Conservation (phyloP, 1,140 invertebrate genomes). For the Drosophila sulfurigaster region DNA sequence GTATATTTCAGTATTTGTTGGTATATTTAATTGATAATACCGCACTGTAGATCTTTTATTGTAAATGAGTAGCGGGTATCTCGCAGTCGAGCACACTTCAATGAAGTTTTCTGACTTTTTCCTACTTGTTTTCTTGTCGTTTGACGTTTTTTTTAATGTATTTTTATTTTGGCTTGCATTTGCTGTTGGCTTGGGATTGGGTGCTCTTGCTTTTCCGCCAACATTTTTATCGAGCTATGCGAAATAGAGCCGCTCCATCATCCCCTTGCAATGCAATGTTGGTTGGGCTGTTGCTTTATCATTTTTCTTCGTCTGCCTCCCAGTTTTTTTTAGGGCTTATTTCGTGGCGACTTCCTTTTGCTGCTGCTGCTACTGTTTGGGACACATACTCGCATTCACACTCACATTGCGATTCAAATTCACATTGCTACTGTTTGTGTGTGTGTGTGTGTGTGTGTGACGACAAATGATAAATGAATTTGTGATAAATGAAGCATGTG, state of each 20-base stretch:
- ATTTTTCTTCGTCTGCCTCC: conserved; percentile 56
- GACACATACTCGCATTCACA: conserved; percentile 20
- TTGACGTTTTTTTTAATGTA: conserved; percentile 19
- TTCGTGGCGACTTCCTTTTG: conserved; percentile 41
- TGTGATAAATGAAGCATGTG: conserved; percentile 82
- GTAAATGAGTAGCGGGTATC: no score
- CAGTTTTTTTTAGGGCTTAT: conserved; percentile 41
- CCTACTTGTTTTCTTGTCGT: conserved; percentile 4
- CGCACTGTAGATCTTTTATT: no score
- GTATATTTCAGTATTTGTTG: no score
- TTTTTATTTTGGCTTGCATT: conserved; percentile 37
- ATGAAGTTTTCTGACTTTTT: neutral
- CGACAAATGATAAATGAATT: conserved; percentile 68
- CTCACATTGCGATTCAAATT: conserved; percentile 35
- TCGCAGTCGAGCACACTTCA: no score
- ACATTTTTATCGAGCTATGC: conserved; percentile 57
- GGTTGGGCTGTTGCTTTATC: conserved; percentile 50
- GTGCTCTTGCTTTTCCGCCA: conserved; percentile 46
- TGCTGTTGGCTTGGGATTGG: conserved; percentile 19
- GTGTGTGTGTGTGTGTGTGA: conserved; percentile 45
- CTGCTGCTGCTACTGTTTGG: conserved; percentile 19
- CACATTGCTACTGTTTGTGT: conserved; percentile 28
- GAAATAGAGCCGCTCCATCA: conserved; percentile 7
- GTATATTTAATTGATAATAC: no score
- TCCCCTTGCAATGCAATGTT: neutral